Evolutionary conservation across 2,113 vertebrate genomes (phyloP), one percentile per base, ranked within the genome.

Genomic region (Nipponia nippon): DNA sequence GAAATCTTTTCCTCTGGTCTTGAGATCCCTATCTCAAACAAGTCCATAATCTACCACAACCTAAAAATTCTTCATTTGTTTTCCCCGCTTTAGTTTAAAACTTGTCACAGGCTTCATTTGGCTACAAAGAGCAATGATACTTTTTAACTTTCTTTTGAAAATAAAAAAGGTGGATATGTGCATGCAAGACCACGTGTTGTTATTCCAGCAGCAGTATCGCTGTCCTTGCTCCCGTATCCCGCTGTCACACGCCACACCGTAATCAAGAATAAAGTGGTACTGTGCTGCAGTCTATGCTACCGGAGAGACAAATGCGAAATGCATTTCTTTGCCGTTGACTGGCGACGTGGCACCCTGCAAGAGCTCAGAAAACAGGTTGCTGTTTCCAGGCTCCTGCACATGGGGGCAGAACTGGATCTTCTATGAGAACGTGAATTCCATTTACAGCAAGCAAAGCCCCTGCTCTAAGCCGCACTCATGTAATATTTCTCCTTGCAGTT

Each of bases 361-460:
- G 40, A 65, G 67, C 36, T 61, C 25, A 32, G 40, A 4, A 40
- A 83, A 30, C 73, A 8, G 30, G 36, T 15, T 97, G 96, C 82
- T 92, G 66, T 97, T 96, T 71, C 95, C 78, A 30, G 58, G 49
- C 34, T 34, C 83, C 71, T 66, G 93, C 96, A 93, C 96, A 94
- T 7, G 96, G 96, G 96, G 96, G 96, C 96, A 97, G 96, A 91
- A 71, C 96, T 56, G 92, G 73, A 97, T 95, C 93, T 97, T 40
- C 67, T 93, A 93, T 96, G 58, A 77, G 66, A 49, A 22, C 22
- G 1, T 1, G n/a, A 86, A 88, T 90, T 93, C 90, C 58, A 66
- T 96, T 88, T 73, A 32, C 73, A 56, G 96, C 84, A 32, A 38
- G 78, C 69, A 58, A 86, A 96, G 85, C 82, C 58, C 22, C 84